Conservation (phyloP, 2,113 vertebrate genomes). For the Aspiorhynchus laticeps region DNA sequence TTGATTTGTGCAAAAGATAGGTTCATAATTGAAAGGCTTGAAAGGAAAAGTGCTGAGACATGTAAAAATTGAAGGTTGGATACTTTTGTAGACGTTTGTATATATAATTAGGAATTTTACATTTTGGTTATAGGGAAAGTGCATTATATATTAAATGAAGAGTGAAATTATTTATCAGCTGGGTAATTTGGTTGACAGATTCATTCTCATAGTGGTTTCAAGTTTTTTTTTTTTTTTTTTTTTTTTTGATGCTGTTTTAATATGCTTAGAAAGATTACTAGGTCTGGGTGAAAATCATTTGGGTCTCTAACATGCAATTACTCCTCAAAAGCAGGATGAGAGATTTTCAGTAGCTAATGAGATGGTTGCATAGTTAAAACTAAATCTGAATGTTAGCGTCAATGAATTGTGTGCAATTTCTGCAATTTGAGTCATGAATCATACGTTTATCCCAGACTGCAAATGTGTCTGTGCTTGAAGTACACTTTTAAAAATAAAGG, state of each 20-base stretch:
- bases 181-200: neutral
- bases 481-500: too few relatives aligned
- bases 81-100: neutral
- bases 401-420: neutral
- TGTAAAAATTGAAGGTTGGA: neutral
- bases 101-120: neutral
- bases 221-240: slow-evolving; percentile 6
- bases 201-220: neutral
- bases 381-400: neutral
- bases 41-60: neutral
- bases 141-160: too few relatives aligned
- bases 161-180: neutral
- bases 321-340: slow-evolving; percentile 3
- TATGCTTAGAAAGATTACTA: slow-evolving; percentile 22
- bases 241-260: neutral
- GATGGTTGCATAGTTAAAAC: slow-evolving; percentile 10
- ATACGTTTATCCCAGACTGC: slow-evolving; percentile 16
- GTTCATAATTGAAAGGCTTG: slow-evolving; percentile 21
- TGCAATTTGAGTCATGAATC: slow-evolving; percentile 9
- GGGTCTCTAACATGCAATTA: slow-evolving; percentile 22
- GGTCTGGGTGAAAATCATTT: slow-evolving; percentile 25
- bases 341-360: slow-evolving; percentile 15
- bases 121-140: neutral
- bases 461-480: neutral
- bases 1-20: neutral